Conservation (phyloP, 1,140 invertebrate species). For the Eurytemora carolleeae region DNA sequence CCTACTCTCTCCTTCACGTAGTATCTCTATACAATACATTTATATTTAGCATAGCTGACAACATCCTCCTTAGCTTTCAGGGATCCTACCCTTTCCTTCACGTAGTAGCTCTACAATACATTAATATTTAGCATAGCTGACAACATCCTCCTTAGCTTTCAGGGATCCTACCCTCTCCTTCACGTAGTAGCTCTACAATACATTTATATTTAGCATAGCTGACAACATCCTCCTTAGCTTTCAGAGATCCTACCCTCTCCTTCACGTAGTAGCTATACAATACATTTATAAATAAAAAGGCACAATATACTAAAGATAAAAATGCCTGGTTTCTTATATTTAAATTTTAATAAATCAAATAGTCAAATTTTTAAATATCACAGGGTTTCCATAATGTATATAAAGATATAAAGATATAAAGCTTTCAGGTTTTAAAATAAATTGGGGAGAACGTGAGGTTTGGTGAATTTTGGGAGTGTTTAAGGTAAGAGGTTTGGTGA, state of each 20-base stretch:
- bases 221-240: constrained; percentile 95
- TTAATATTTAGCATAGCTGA: constrained; percentile 95
- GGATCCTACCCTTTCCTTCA: constrained; percentile 61
- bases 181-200: constrained; percentile 56
- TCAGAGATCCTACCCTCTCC: constrained; percentile 55
- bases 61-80: constrained; percentile 92
- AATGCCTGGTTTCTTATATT: too few species aligned
- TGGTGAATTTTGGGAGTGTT: too few species aligned
- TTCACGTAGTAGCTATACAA: constrained; percentile 66
- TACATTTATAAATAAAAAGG: too few species aligned
- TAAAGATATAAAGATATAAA: too few species aligned
- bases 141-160: constrained; percentile 92
- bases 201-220: constrained; percentile 98
- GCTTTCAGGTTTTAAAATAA: too few species aligned
- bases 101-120: constrained; percentile 66
- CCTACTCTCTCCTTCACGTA: constrained; percentile 71
- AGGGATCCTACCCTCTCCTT: constrained; percentile 62
- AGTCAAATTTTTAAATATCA: too few species aligned
- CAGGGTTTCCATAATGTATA: too few species aligned
- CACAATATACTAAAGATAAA: too few species aligned
- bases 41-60: constrained; percentile 94
- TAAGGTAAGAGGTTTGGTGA: too few species aligned
- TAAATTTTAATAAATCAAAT: too few species aligned
- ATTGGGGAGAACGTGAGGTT: too few species aligned
- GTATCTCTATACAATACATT: constrained; percentile 58